phyloP scores from a whole-genome alignment of 2,113 vertebrate species.

The Sander lucioperca region DNA sequence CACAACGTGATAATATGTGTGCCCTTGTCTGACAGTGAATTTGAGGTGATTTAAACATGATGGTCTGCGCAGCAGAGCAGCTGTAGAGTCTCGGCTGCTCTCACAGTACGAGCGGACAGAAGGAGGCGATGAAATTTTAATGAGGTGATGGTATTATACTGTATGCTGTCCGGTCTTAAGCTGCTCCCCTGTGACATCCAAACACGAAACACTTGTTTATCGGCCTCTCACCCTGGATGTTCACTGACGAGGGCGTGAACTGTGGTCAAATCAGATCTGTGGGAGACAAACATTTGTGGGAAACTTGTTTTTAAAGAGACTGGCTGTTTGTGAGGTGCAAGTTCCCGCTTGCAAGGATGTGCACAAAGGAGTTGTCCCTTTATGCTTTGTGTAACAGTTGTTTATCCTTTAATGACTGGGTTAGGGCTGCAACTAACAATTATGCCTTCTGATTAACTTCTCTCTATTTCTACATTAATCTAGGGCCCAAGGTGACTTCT shows the following conservation, averaged over 20 bases:
- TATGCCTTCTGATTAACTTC: background rate
- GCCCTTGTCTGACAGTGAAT: conserved; percentile 22
- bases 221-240: conserved; percentile 25
- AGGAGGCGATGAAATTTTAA: conserved; percentile 73
- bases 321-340: conserved; percentile 2
- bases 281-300: conserved; percentile 14
- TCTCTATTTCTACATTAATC: background rate
- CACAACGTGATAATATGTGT: background rate
- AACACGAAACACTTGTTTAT: conserved; percentile 47
- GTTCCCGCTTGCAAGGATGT: conserved; percentile 18
- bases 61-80: conserved; percentile 47
- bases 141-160: conserved; percentile 62
- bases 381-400: conserved; percentile 3
- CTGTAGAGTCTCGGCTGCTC: conserved; percentile 53
- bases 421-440: background rate
- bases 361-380: conserved; percentile 13
- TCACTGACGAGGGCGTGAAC: conserved; percentile 28
- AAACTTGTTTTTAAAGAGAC: conserved; percentile 15
- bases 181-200: conserved; percentile 51
- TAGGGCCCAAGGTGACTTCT: background rate
- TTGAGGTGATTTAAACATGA: conserved; percentile 39
- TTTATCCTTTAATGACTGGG: conserved; percentile 19
- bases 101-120: conserved; percentile 39
- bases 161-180: conserved; percentile 42
- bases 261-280: conserved; percentile 6